A percentile compares a stretch with the other conserved stretches of the same genome.
phyloP scores from a whole-genome alignment of 2,797 vertebrate genomes.

The Mionectes olivaceus region DNA sequence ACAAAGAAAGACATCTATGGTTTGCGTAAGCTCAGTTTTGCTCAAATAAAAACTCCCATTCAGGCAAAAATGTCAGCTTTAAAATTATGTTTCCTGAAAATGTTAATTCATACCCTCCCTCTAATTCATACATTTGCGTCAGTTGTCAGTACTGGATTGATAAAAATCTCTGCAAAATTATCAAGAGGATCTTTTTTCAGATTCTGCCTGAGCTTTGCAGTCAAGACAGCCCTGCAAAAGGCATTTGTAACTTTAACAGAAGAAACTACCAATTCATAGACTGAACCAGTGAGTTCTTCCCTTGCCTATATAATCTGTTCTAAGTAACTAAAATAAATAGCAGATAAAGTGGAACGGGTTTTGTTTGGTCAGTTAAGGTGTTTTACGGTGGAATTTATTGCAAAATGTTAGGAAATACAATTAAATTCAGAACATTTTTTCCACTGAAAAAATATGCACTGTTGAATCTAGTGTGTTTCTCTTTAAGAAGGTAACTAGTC shows the following conservation, averaged over 20 bases:
- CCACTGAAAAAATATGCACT: background rate
- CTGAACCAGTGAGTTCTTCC: background rate
- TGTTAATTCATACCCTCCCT: constrained; percentile 40
- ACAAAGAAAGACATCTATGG: background rate
- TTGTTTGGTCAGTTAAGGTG: background rate
- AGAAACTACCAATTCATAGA: background rate
- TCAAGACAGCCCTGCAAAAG: background rate
- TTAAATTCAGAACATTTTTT: background rate
- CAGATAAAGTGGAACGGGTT: background rate
- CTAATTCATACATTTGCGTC: constrained; percentile 7
- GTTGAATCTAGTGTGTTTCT: background rate
- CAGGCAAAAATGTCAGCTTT: constrained; percentile 21
- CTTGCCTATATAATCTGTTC: background rate
- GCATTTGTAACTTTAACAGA: background rate
- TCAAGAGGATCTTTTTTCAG: background rate
- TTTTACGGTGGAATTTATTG: background rate
- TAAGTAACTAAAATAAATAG: background rate
- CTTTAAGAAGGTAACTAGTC: background rate
- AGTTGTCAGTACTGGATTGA: background rate
- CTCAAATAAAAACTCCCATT: constrained; percentile 11
- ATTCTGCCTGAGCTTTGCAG: background rate
- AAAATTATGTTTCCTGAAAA: constrained; percentile 51
- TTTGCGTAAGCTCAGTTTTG: background rate
- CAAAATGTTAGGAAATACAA: background rate
- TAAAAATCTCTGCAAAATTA: constrained; percentile 19